phyloP scores from a whole-genome alignment of 2,113 vertebrate genomes.

The Mobula hypostoma region DNA sequence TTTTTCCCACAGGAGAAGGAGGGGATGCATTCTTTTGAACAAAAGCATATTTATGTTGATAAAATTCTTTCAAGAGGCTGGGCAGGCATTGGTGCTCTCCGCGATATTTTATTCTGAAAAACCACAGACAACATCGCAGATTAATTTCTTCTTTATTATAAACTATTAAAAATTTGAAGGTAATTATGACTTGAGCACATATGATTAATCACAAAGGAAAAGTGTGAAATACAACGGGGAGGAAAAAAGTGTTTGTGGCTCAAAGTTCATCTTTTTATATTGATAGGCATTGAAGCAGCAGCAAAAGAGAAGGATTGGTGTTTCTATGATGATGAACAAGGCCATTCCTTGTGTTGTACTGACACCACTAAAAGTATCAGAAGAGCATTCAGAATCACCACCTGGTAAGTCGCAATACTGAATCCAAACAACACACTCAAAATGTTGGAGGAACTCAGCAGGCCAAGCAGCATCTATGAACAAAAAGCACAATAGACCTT shows the following conservation, averaged over 20 bases:
- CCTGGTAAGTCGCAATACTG: constrained; percentile 62
- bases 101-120: neutral
- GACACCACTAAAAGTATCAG: constrained; percentile 78
- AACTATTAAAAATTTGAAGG: neutral
- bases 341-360: constrained; percentile 76
- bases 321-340: constrained; percentile 82
- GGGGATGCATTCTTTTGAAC: neutral
- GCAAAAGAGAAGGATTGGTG: constrained; percentile 79
- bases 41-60: neutral
- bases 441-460: too few species aligned
- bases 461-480: too few species aligned
- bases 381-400: constrained; percentile 75
- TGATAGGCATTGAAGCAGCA: constrained; percentile 76
- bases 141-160: neutral
- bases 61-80: neutral
- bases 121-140: neutral
- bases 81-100: neutral
- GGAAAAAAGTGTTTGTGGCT: constrained; percentile 17
- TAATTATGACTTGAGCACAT: neutral
- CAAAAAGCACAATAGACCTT: too few species aligned
- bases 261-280: constrained; percentile 50
- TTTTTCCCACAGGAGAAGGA: neutral
- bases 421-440: neutral
- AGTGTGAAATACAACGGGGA: neutral
- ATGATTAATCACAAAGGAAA: neutral